Percentiles rank a stretch among this genome's conserved stretches.
These are phyloP conservation scores for Montipora capricornis DNA, from an alignment of 64 coral and sea anemone species.

Conservation along the genomic window DNA sequence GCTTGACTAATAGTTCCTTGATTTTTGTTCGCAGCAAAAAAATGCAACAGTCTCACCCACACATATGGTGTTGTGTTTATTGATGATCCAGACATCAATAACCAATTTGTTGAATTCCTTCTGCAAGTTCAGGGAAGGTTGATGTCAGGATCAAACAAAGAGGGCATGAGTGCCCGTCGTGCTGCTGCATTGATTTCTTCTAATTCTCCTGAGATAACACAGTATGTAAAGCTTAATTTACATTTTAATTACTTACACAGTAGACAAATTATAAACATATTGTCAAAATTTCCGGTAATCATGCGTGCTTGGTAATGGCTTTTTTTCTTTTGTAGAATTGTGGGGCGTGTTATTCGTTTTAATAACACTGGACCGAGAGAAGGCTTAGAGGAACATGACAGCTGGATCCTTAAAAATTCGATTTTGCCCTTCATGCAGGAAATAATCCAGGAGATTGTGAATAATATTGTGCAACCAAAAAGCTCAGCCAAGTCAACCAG, in stretches of 20 bases:
- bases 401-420: not conserved
- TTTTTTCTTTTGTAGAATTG: not conserved
- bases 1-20: not conserved
- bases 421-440: not conserved
- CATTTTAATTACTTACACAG: not conserved
- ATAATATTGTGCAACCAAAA: not conserved
- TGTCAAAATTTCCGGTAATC: not conserved
- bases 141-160: conserved; percentile 17
- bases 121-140: conserved; percentile 49
- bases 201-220: conserved; percentile 6
- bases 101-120: conserved; percentile 32
- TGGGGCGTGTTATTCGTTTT: not conserved
- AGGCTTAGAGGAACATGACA: not conserved
- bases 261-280: not conserved
- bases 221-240: conserved; percentile 13
- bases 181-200: not conserved
- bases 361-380: not conserved
- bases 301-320: not conserved
- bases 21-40: conserved; percentile 21
- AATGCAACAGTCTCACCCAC: conserved; percentile 21
- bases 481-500: too few relatives aligned
- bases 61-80: conserved; percentile 38
- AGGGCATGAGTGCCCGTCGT: conserved; percentile 1
- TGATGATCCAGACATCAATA: conserved; percentile 50
- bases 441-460: not conserved